Base-by-base conservation (phyloP, 1,140 invertebrate genomes). In the Pogonomyrmex californicus region DNA sequence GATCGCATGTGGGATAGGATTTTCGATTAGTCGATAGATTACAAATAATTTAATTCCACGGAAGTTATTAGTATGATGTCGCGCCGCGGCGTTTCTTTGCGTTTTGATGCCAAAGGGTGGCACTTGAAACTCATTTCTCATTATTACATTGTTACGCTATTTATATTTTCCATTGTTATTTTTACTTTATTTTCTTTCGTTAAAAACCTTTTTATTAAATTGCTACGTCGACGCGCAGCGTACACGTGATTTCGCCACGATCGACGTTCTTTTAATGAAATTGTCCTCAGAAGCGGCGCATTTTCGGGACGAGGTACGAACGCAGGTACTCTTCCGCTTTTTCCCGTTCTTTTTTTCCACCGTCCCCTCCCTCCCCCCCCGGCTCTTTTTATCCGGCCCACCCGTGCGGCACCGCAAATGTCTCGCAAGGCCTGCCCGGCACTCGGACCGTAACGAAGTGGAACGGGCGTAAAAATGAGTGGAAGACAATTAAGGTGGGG, bases 391-490 rank as follows among this genome's bases (percentile, higher is more conserved):
- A 86, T 85, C 65, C 79, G 54, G 90, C 49, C 91, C 91, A 91
- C 91, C 90, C 91, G 90, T 85, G 88, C 75, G 86, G 85, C 90
- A 83, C 68, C 60, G 90, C 68, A 85, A 87, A 88, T 91, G 82
- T 89, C 85, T 90, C 90, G 88, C 85, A 87, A 90, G 88, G 88
- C 81, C 56, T 86, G 49, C 88, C 68, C 76, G 85, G 83, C 85
- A 85, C 87, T 87, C 86, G 82, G 88, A 91, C 90, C 89, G 91
- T 91, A 91, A 91, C 92, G 90, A 92, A 93, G 90, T 92, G 89
- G 91, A 92, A 92, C 91, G 91, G 88, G 87, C 90, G 92, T 92
- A 93, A 93, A 92, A 93, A 92, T 91, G 89, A 91, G 92, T 90
- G 87, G 91, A 91, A 89, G 92, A 93, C 92, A 93, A 93, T 93